Evolutionary conservation across 2,113 vertebrate genomes (phyloP).

Genomic region (Falco punctatus): DNA sequence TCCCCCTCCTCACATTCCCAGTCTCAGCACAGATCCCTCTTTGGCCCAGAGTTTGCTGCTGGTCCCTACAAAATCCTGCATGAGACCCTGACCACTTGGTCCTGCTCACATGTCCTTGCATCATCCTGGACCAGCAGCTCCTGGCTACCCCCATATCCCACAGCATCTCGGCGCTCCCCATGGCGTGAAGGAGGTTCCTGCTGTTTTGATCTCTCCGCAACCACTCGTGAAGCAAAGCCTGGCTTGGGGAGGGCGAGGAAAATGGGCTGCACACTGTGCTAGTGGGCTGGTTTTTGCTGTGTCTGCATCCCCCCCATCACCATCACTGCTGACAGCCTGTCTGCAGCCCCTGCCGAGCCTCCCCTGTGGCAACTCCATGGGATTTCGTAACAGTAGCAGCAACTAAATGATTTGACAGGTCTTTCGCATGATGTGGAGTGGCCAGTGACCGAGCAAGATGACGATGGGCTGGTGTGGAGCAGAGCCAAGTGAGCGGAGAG

Average conservation of each 20-base stretch:
- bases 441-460: not conserved
- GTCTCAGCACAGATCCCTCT: not conserved
- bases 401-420: not conserved
- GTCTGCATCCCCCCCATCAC: not conserved
- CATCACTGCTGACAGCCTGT: rapidly evolving
- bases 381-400: not conserved
- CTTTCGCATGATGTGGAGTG: not conserved
- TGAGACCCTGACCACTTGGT: not conserved
- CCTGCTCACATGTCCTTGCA: rapidly evolving
- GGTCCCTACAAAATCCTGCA: not conserved
- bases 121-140: not conserved
- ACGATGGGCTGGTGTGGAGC: not conserved
- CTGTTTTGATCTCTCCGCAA: not conserved
- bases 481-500: not conserved
- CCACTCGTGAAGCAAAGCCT: not conserved
- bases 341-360: not conserved
- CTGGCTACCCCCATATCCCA: not conserved
- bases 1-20: not conserved
- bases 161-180: not conserved
- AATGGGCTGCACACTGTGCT: rapidly evolving
- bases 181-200: not conserved
- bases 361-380: not conserved
- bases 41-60: not conserved
- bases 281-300: not conserved
- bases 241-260: not conserved